These are phyloP conservation scores for Poeciliopsis turneri DNA, from an alignment of 2,797 vertebrate genomes.

Conservation along the genomic window DNA sequence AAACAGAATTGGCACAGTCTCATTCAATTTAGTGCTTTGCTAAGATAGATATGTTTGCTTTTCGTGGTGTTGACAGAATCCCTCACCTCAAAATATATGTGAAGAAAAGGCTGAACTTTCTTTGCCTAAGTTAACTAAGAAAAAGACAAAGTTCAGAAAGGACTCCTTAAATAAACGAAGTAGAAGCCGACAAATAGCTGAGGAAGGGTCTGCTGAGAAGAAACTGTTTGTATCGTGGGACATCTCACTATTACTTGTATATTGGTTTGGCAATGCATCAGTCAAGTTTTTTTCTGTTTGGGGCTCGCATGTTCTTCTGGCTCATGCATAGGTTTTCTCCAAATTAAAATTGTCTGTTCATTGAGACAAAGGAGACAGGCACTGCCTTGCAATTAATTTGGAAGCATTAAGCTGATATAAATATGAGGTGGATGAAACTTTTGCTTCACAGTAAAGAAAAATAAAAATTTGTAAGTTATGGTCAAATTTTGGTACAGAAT, in stretches of 20 bases:
- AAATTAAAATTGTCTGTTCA: neutral
- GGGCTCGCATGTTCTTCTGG: neutral
- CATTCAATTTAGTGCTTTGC: slow-evolving; percentile 77
- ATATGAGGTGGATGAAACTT: too few species aligned
- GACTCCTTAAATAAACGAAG: neutral
- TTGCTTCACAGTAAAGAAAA: too few species aligned
- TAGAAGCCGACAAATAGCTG: neutral
- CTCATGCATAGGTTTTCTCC: neutral
- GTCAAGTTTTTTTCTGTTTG: neutral
- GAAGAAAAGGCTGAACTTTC: slow-evolving; percentile 65
- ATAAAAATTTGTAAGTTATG: too few species aligned
- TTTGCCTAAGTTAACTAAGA: slow-evolving; percentile 57
- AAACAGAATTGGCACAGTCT: slow-evolving; percentile 74
- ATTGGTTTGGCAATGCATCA: neutral
- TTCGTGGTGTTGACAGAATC: slow-evolving; percentile 69
- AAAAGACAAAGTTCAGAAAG: slow-evolving; percentile 32
- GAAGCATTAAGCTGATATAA: neutral
- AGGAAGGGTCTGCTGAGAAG: neutral
- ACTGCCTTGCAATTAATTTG: neutral
- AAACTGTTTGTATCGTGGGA: neutral
- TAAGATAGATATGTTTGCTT: slow-evolving; percentile 81
- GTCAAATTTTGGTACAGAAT: too few species aligned
- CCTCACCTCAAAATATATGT: slow-evolving; percentile 73
- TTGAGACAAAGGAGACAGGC: neutral
- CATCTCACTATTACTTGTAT: neutral